phyloP scores from a whole-genome alignment of 2,113 vertebrate species.

The Hyla sarda region DNA sequence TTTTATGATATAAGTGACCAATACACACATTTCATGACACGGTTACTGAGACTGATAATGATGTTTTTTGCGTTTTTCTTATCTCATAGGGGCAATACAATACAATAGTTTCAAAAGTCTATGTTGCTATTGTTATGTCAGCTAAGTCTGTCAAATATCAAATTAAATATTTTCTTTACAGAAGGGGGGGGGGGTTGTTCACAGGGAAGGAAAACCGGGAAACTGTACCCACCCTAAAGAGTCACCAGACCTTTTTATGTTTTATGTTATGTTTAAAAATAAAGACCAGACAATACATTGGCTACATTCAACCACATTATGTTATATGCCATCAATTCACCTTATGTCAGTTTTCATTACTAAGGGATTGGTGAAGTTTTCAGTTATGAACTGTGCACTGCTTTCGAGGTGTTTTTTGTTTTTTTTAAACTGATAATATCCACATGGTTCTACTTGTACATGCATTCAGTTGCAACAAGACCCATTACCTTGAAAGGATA shows the following conservation, averaged over 20 bases:
- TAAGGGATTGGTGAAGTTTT: too few species aligned
- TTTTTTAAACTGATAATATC: too few species aligned
- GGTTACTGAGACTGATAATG: not conserved
- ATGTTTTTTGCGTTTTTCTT: not conserved
- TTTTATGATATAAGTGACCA: not conserved
- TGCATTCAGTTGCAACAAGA: too few species aligned
- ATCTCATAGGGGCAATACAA: not conserved
- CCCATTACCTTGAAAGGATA: too few species aligned
- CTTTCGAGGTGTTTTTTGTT: too few species aligned
- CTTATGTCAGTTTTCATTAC: too few species aligned
- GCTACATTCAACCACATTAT: too few species aligned
- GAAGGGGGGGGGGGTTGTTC: not conserved
- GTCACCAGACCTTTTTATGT: not conserved
- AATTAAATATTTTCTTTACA: slow-evolving; percentile 11
- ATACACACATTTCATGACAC: not conserved
- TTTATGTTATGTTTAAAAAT: not conserved
- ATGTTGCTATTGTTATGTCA: not conserved
- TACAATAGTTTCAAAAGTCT: not conserved
- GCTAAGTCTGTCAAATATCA: not conserved
- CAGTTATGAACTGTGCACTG: too few species aligned
- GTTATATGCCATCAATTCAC: too few species aligned
- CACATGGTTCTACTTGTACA: too few species aligned
- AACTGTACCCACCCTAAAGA: slow-evolving; percentile 35
- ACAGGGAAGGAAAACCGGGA: not conserved
- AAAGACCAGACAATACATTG: not conserved